These are phyloP conservation scores for Anas flavirostris DNA, from an alignment of 2,797 vertebrate species.

Conservation along the genomic window DNA sequence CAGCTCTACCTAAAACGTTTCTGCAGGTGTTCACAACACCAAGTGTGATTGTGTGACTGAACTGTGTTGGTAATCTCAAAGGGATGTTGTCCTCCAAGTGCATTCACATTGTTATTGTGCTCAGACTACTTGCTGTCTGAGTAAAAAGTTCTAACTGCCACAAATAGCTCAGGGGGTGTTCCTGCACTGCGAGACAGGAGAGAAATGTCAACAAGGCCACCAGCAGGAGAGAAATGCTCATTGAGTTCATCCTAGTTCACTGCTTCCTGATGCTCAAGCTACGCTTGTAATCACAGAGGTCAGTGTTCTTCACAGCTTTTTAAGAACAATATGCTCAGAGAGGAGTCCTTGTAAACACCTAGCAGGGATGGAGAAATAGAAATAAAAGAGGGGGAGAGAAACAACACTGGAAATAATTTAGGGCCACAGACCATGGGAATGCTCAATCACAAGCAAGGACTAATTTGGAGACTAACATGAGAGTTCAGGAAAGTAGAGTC, in stretches of 20 bases:
- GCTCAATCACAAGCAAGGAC: background rate
- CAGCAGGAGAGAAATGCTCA: background rate
- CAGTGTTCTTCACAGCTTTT: background rate
- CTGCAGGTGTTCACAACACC: background rate
- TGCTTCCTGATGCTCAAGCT: background rate
- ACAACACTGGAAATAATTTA: background rate
- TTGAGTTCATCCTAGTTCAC: background rate
- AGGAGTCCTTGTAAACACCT: background rate
- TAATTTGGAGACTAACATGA: background rate
- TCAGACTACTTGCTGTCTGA: background rate
- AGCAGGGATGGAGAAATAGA: background rate
- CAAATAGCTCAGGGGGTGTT: background rate
- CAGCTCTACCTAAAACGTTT: background rate
- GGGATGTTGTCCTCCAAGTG: background rate
- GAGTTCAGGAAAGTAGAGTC: background rate
- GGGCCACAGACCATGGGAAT: background rate
- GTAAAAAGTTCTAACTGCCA: background rate
- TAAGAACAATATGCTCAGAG: background rate
- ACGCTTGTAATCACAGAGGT: background rate
- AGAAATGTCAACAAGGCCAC: background rate
- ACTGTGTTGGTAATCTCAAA: background rate
- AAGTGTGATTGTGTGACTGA: background rate
- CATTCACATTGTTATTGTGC: background rate
- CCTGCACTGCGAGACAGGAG: background rate
- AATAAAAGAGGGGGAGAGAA: background rate